Evolutionary conservation across 2,888 invertebrate species (phyloP).

Genomic region (Heteropelma amictum): DNA sequence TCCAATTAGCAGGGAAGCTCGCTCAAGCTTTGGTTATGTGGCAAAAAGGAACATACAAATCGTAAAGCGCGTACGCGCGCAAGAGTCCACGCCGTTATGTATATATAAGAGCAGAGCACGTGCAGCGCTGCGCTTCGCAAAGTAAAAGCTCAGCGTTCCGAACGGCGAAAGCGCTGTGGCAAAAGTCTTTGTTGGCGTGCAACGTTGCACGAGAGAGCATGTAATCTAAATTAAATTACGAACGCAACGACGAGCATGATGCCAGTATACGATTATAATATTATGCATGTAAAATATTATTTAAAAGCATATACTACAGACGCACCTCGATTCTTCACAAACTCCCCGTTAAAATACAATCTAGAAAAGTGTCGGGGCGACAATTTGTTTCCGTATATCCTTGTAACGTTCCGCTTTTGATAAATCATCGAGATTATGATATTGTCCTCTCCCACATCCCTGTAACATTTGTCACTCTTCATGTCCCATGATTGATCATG

Average conservation of each 20-base stretch:
- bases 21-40: background rate
- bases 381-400: too few species aligned
- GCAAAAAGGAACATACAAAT: background rate
- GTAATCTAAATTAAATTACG: constrained; percentile 55
- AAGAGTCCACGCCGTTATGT: background rate
- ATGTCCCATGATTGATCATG: too few species aligned
- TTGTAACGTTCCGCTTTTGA: too few species aligned
- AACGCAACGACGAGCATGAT: constrained; percentile 45
- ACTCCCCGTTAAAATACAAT: too few species aligned
- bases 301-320: background rate
- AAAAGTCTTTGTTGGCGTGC: constrained; percentile 43
- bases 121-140: constrained; percentile 8
- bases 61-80: background rate
- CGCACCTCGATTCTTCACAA: background rate
- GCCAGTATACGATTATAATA: background rate
- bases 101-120: background rate
- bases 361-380: too few species aligned
- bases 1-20: constrained; percentile 45
- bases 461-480: too few species aligned
- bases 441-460: too few species aligned
- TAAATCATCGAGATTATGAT: too few species aligned
- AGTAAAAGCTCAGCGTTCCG: constrained; percentile 42
- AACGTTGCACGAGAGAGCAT: constrained; percentile 47
- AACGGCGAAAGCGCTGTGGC: constrained; percentile 29
- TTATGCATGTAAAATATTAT: background rate